Evolutionary conservation across 2,888 invertebrate genomes (phyloP), one percentile per base, ranked within the genome.

Genomic region (Agrotis segetum): DNA sequence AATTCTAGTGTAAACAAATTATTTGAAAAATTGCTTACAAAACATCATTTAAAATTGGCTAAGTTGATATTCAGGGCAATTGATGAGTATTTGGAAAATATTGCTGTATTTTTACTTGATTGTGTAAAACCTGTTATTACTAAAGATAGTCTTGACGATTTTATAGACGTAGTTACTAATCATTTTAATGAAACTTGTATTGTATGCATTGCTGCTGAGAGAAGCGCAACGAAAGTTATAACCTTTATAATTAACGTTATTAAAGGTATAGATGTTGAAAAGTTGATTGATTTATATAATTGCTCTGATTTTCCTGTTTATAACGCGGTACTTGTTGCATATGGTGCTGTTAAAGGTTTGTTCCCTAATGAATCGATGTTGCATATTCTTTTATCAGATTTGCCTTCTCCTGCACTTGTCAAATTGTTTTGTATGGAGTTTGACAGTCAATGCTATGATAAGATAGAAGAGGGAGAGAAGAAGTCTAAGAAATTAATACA

Each of bases 251-350:
- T 77, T 46, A 46, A 63, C 11, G 7, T 63, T 4, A 60, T 77
- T 16, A 72, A 77, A 60, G 24, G 53, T 29, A 52, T 77, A 46
- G 70, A 73, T 17, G 46, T 4, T 34, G 34, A 40, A n/a, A 74
- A 40, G 58, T 40, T 80, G 29, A 62, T 63, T 44, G 62, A 80
- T n/a, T 63, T 80, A 24, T 77, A 68, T 19, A 63, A 53, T 17
- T 81, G 80, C 53, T 71, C 56, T 56, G 80, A 81, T 62, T 56
- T 77, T 49, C 80, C 80, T 19, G 29, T 46, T 16, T 67, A 29
- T 53, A 80, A 80, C 70, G 49, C 80, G n/a, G 16, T 81, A 16
- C 19, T 52, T 24, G 29, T 75, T 29, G 70, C 74, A 40, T 62
- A 46, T 50, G 66, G 60, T 44, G 29, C 0, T 29, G 16, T 21